Base-by-base conservation (phyloP, 1,140 invertebrate genomes). In the Trialeurodes vaporariorum region DNA sequence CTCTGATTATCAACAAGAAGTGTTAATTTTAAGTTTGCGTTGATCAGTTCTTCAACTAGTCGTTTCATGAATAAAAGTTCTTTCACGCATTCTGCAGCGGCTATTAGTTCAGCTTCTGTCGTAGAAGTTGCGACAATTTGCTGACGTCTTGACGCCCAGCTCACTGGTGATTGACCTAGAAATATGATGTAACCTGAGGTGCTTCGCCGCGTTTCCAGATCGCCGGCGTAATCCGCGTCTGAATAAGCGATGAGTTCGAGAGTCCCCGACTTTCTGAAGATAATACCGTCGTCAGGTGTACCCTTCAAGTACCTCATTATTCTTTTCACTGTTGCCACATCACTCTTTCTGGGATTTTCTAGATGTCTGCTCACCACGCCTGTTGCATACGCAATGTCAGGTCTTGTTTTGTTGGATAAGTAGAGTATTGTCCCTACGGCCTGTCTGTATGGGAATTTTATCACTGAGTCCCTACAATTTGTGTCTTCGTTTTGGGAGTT, bases 231-330 rank as follows among this genome's bases (percentile, higher is more conserved):
- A n/a, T n/a, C n/a, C n/a, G n/a, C n/a, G n/a, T n/a, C n/a, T n/a
- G n/a, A n/a, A n/a, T n/a, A 78, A 0, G 24, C 40, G 1, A 68
- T 5, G 61, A 9, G 12, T 24, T 63, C 25, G 17, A 17, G 13
- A 60, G 21, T 11, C 2, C 61, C 25, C 17, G 9, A n/a, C n/a
- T 27, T 40, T 12, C 23, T 27, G 27, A 67, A 69, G 12, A 24
- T 25, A 21, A 72, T 49, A 34, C 71, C 71, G 12, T 63, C 62
- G 62, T 73, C 22, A 0, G 25, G 65, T 9, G 78, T 79, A 59
- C 73, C 75, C 62, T 75, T 73, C 1, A 79, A 62, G 61, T 78
- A 77, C 23, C 72, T 64, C 12, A 77, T 67, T 0, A 79, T 69
- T 23, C 70, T 64, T 63, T 77, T 76, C 1, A 69, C 72, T 26